These are phyloP conservation scores for Pseudochromis fuscus DNA, from an alignment of 2,797 vertebrate genomes.

Conservation along the genomic window DNA sequence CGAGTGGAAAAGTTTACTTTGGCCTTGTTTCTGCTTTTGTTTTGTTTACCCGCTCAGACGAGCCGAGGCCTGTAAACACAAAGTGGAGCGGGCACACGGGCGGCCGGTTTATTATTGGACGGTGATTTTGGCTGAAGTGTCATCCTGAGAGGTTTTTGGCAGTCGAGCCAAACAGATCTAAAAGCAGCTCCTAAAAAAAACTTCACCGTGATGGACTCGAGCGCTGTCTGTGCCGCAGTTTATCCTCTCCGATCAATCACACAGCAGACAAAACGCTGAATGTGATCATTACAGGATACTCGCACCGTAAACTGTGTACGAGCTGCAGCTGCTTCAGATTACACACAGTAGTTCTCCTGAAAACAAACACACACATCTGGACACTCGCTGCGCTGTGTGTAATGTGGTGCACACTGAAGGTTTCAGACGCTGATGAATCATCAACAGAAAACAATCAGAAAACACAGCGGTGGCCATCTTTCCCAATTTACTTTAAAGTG, in stretches of 20 bases:
- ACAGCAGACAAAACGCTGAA: neutral
- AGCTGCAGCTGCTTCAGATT: conserved; percentile 2
- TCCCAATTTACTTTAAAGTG: too few species aligned
- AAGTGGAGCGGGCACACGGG: neutral
- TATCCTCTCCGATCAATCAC: conserved; percentile 7
- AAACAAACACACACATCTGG: too few species aligned
- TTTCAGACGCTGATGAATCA: too few species aligned
- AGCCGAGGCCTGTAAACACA: conserved; percentile 18
- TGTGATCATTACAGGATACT: neutral
- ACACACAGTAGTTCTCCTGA: neutral
- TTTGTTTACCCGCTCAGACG: conserved; percentile 24
- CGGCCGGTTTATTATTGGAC: conserved; percentile 20
- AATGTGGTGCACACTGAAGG: too few species aligned
- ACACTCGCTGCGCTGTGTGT: too few species aligned
- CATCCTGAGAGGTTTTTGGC: conserved; percentile 31
- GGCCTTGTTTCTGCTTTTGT: conserved; percentile 4
- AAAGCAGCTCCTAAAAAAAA: neutral
- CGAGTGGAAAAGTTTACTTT: neutral
- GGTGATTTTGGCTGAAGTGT: conserved; percentile 10
- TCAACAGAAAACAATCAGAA: too few species aligned
- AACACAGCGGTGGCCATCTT: too few species aligned
- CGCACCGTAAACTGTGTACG: conserved; percentile 6
- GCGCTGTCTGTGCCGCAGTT: neutral
- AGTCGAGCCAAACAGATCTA: neutral
- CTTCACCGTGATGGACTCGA: neutral